phyloP scores from a whole-genome alignment of 2,888 invertebrate genomes.

The Melitaea athalia region DNA sequence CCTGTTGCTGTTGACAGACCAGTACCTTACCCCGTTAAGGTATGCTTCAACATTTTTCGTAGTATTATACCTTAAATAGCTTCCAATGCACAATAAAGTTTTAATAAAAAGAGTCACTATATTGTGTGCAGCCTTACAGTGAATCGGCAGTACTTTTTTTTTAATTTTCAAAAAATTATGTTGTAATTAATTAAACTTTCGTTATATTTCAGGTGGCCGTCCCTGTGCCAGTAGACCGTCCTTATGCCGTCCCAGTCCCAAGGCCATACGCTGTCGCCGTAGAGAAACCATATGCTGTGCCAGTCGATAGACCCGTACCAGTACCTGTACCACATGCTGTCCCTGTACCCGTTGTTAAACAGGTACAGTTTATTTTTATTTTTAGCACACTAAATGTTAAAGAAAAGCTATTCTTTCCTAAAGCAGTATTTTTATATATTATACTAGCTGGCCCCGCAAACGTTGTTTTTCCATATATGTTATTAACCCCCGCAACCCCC shows the following conservation, averaged over 20 bases:
- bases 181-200: not conserved
- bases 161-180: not conserved
- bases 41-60: slow-evolving; percentile 41
- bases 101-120: too few relatives aligned
- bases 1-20: slow-evolving; percentile 76
- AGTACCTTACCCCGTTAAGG: slow-evolving; percentile 73
- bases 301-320: slow-evolving; percentile 79
- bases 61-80: not conserved
- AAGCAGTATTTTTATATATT: too few relatives aligned
- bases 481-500: too few relatives aligned
- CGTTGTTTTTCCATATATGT: too few relatives aligned
- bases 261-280: slow-evolving; percentile 77
- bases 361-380: slow-evolving; percentile 53
- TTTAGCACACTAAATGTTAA: too few relatives aligned
- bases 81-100: too few relatives aligned
- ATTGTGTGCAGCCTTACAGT: too few relatives aligned
- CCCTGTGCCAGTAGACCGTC: slow-evolving; percentile 75
- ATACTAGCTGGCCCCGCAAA: too few relatives aligned
- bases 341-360: slow-evolving; percentile 71
- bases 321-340: slow-evolving; percentile 74
- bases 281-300: slow-evolving; percentile 72
- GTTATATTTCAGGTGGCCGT: slow-evolving; percentile 67
- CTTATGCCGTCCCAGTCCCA: slow-evolving; percentile 77
- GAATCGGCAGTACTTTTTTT: not conserved
- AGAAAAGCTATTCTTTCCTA: too few relatives aligned